Evolutionary conservation across 92 coral and sea anemone genomes (phyloP), one percentile per base, ranked within the genome.

Genomic region (Paramuricea clavata): DNA sequence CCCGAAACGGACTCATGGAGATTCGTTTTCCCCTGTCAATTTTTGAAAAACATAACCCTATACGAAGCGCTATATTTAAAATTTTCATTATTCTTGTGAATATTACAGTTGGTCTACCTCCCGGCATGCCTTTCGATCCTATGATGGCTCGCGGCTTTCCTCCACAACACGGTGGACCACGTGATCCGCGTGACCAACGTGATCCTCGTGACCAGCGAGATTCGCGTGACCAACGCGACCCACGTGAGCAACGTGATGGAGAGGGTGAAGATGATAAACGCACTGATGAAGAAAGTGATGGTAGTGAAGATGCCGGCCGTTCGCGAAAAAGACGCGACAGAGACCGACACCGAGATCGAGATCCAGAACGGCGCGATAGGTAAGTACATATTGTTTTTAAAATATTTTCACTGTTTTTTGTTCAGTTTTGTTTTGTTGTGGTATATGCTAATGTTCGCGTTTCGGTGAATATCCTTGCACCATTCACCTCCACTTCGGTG

Each of bases 241-340:
- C 13, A 47, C 54, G 49, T 6, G 49, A 50, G 21, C 59, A 50
- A 50, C 59, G 82, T 28, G 82, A 76, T 15, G 36, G 26, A 30
- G 82, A 76, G 44, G 42, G 1, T 10, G 82, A 76, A 25, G 59
- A 61, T 30, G 82, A 76, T 26, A 76, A 76, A 52, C 91, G 89
- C 22, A 93, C 94, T 64, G 98, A 95, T 73, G 98, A 95, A 2
- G 98, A 95, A 35, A 95, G 98, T 69, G 98, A 95, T 31, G 95
- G 98, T 57, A 95, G 98, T 57, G 98, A 94, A 30, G 98, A 95
- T 3, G 98, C 93, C 57, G 95, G 93, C 57, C 93, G 98, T 23
- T 85, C 92, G 57, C 98, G 95, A 83, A 94, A 95, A 68, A 87
- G 94, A 64, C 93, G 99, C 74, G 98, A 94, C 83, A 92, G 92